A percentile compares a stretch with the other conserved stretches of the same genome.
Conservation (phyloP, 2,888 invertebrate genomes). For the Brenthis daphne region DNA sequence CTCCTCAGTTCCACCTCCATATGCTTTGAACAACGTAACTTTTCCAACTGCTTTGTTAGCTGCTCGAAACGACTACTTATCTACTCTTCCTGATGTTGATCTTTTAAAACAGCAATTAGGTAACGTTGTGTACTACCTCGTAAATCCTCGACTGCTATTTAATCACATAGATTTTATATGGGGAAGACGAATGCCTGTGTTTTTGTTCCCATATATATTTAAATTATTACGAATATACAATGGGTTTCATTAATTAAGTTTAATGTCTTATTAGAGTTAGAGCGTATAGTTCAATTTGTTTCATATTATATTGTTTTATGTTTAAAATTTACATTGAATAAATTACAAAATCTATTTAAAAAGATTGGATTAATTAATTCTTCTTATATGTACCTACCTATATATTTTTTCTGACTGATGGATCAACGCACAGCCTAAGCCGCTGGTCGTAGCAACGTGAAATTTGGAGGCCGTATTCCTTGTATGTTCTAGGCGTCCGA, state of each 20-base stretch:
- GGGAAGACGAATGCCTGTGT: constrained; percentile 39
- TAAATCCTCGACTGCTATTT: constrained; percentile 30
- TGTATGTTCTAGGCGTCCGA: too few relatives aligned
- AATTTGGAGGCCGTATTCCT: too few relatives aligned
- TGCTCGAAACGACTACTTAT: constrained; percentile 50
- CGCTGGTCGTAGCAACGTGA: too few relatives aligned
- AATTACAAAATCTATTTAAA: too few relatives aligned
- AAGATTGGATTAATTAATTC: too few relatives aligned
- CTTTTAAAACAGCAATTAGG: constrained; percentile 45
- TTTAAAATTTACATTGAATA: too few relatives aligned
- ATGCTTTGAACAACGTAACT: constrained; percentile 51
- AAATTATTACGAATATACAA: constrained; percentile 19
- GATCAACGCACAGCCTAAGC: too few relatives aligned
- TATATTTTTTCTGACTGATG: too few relatives aligned
- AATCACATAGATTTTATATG: constrained; percentile 45
- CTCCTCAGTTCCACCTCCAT: constrained; percentile 46
- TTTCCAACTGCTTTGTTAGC: constrained; percentile 48
- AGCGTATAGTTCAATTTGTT: too few relatives aligned
- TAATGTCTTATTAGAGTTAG: too few relatives aligned
- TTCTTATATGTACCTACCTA: too few relatives aligned
- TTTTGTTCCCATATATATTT: constrained; percentile 41
- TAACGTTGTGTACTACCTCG: constrained; percentile 44
- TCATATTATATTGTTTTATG: too few relatives aligned
- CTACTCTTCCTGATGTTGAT: constrained; percentile 48
- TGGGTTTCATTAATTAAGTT: not conserved